Percentiles rank a stretch among this genome's conserved stretches.
These are phyloP conservation scores for Cryptotis parvus DNA, from an alignment of 2,113 vertebrate species.

Conservation along the genomic window DNA sequence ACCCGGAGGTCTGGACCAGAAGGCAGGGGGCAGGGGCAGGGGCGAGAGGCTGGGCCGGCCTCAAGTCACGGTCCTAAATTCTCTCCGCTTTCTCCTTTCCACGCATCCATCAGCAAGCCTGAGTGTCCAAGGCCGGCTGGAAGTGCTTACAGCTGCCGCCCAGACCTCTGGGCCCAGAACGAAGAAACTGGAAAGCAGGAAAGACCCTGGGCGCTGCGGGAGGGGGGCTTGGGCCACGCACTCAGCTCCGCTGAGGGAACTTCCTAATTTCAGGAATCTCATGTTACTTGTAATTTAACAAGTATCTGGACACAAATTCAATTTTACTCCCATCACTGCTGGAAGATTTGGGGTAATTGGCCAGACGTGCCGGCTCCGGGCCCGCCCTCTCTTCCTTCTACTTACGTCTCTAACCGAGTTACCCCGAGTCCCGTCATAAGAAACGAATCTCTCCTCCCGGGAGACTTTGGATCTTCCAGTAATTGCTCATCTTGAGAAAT, in stretches of 20 bases:
- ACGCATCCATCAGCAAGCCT: too few relatives aligned
- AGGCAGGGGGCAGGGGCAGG: too few relatives aligned
- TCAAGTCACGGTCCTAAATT: too few relatives aligned
- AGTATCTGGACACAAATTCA: background rate
- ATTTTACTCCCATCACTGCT: background rate
- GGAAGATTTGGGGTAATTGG: background rate
- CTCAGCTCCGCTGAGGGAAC: background rate
- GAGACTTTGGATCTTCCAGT: conserved; percentile 4
- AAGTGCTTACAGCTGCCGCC: too few relatives aligned
- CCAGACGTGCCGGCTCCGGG: conserved; percentile 2
- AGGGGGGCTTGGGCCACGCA: too few relatives aligned
- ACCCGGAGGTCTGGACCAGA: too few relatives aligned
- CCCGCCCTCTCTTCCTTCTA: background rate
- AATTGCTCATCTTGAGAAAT: conserved; percentile 58
- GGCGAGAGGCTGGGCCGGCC: too few relatives aligned
- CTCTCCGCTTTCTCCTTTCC: too few relatives aligned
- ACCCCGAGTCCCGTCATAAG: background rate
- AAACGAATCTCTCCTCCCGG: conserved; percentile 44
- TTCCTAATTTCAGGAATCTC: background rate
- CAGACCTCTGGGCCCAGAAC: background rate
- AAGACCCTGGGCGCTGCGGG: too few relatives aligned
- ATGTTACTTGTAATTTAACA: conserved; percentile 25
- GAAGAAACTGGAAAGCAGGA: background rate
- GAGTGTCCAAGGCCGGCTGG: too few relatives aligned
- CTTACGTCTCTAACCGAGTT: conserved; percentile 13